Evolutionary conservation across 2,113 vertebrate genomes (phyloP), one percentile per base, ranked within the genome.

Genomic region (Hystrix cristata): DNA sequence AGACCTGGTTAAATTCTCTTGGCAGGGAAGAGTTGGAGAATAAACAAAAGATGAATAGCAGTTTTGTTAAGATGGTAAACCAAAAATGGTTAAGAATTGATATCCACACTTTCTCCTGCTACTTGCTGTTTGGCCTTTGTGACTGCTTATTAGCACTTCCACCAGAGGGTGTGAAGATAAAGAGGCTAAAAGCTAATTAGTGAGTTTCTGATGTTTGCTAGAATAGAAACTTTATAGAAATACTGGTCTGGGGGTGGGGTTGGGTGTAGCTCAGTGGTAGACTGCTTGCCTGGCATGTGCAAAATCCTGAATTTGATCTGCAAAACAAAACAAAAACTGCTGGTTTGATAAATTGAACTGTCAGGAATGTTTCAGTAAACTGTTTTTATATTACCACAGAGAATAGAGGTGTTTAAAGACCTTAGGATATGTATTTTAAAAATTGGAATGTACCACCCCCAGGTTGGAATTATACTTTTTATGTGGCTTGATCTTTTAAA

Each of bases 121-220:
- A 7, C 43, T 90, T 96, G 65, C 67, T 93, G 7, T 86, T 96
- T 93, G 95, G 80, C 67, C 87, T 98, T 95, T 94, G 76, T 93
- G 62, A 87, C 19, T 94, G n/a, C 84, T 90, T 69, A 67, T 90
- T 97, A 97, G 94, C 90, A 97, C 88, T 38, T 97, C 43, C 60
- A 92, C 53, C 25, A 38, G 71, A 94, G 93, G 29, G 53, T 97
- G 76, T 93, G 91, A 97, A 97, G 62, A 67, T 48, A 65, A 48
- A 92, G 53, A 94, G 64, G 83, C 4, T 23, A 65, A 95, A 94
- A 90, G 43, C 89, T 96, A 80, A 94, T 88, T 94, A 79, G 15
- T 92, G 79, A 57, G 65, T 96, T 95, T 93, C 34, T 90, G 57
- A 51, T 59, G 18, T 90, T 92, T 94, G 83, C 65, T 96, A 83